These are phyloP conservation scores for Peromyscus californicus DNA, from an alignment of 2,113 vertebrate genomes.

Conservation along the genomic window DNA sequence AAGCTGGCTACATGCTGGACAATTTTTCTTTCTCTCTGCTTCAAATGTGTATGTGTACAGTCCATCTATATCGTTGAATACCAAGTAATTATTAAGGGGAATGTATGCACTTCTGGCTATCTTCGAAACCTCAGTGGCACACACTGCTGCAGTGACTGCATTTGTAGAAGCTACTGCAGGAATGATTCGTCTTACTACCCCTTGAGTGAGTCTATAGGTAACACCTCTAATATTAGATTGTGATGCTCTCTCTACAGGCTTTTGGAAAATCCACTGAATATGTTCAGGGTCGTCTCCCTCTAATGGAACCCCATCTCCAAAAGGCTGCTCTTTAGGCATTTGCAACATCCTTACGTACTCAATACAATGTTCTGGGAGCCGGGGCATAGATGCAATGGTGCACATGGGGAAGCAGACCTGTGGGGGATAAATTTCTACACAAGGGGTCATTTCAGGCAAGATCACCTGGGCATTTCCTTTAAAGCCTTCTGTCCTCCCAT, in stretches of 20 bases:
- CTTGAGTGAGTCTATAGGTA: conserved; percentile 97
- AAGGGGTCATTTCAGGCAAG: conserved; percentile 98
- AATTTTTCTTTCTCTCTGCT: conserved; percentile 96
- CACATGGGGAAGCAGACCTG: conserved; percentile 99
- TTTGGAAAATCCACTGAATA: conserved; percentile 98
- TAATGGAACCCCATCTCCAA: conserved; percentile 94
- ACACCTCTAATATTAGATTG: conserved; percentile 96
- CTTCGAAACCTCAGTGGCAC: conserved; percentile 98
- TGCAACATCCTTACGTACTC: conserved; percentile 96
- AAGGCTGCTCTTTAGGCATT: conserved; percentile 98
- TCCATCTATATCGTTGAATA: conserved; percentile 97
- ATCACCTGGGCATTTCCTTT: conserved; percentile 98
- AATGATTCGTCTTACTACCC: conserved; percentile 98
- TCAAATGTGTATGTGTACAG: conserved; percentile 97
- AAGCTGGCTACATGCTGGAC: conserved; percentile 97
- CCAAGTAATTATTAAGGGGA: conserved; percentile 97
- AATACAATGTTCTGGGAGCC: conserved; percentile 97
- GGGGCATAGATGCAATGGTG: conserved; percentile 98
- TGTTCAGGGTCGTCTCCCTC: conserved; percentile 97
- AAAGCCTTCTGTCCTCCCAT: conserved; percentile 98
- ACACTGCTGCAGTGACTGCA: conserved; percentile 97
- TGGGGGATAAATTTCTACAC: conserved; percentile 97
- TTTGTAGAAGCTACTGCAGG: conserved; percentile 99
- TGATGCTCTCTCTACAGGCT: conserved; percentile 93
- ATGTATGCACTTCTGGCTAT: conserved; percentile 96